Conservation (phyloP, 2,888 invertebrate genomes). For the Papilio protenor region DNA sequence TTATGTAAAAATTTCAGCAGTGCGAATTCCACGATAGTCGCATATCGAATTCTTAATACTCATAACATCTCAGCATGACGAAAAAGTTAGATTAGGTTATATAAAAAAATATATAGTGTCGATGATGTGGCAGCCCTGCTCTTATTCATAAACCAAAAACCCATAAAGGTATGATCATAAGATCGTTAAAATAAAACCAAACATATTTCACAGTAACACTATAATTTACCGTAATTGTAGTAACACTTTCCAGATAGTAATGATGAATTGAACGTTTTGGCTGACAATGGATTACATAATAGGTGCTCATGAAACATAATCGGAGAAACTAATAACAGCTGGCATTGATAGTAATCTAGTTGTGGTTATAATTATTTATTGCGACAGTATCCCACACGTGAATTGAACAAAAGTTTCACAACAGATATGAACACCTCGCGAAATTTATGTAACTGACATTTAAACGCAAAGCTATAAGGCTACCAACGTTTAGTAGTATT, state of each 20-base stretch:
- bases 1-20: not conserved
- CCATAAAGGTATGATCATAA: not conserved
- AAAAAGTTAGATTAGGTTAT: not conserved
- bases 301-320: conserved; percentile 18
- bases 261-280: conserved; percentile 18
- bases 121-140: too few species aligned
- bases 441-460: conserved; percentile 37
- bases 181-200: not conserved
- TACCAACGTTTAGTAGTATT: not conserved
- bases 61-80: not conserved
- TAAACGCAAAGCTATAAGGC: conserved; percentile 6
- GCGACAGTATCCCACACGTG: conserved; percentile 18
- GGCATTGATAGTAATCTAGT: conserved; percentile 26
- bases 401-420: conserved; percentile 27
- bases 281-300: conserved; percentile 19
- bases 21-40: not conserved
- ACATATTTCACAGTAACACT: not conserved
- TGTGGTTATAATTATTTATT: conserved; percentile 35
- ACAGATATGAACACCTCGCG: conserved; percentile 7
- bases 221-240: conserved; percentile 6
- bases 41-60: not conserved
- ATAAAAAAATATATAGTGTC: too few species aligned
- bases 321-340: conserved; percentile 11
- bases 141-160: not conserved
- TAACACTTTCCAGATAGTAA: conserved; percentile 12